phyloP scores from a whole-genome alignment of 2,113 vertebrate species.

The Nerophis lumbriciformis region DNA sequence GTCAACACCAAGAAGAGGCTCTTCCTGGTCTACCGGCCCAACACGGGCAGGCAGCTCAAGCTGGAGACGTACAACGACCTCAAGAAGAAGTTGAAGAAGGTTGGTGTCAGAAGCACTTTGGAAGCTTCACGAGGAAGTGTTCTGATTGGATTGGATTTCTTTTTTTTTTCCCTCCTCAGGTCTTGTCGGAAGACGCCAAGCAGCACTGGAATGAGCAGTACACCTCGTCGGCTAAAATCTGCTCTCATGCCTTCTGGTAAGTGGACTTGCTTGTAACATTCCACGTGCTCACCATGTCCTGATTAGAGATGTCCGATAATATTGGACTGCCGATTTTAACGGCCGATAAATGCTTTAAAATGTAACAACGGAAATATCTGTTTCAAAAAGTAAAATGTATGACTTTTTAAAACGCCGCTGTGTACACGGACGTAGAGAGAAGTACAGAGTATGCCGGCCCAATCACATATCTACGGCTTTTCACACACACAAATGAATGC shows the following conservation, averaged over 20 bases:
- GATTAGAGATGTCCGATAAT: too few relatives aligned
- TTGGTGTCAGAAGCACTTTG: conserved; percentile 31
- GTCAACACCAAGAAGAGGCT: conserved; percentile 93
- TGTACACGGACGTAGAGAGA: too few relatives aligned
- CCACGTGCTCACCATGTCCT: too few relatives aligned
- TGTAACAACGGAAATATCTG: too few relatives aligned
- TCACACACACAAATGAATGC: too few relatives aligned
- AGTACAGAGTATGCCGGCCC: too few relatives aligned
- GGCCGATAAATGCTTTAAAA: too few relatives aligned
- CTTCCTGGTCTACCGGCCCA: conserved; percentile 93
- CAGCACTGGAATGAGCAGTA: conserved; percentile 94
- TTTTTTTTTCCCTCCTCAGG: conserved; percentile 60
- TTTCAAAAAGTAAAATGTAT: too few relatives aligned
- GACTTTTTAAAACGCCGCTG: too few relatives aligned
- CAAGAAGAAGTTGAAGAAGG: conserved; percentile 98
- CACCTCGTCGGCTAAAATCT: conserved; percentile 87
- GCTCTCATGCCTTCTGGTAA: conserved; percentile 94
- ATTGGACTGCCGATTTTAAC: too few relatives aligned
- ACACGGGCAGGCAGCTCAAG: conserved; percentile 94
- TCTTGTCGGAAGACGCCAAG: conserved; percentile 89
- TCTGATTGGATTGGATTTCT: background rate
- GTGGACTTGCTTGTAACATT: conserved; percentile 24
- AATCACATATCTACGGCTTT: too few relatives aligned
- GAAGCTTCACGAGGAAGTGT: background rate
- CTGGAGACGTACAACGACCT: conserved; percentile 88